These are phyloP conservation scores for Batillaria attramentaria DNA, from an alignment of 1,140 invertebrate genomes.

Conservation along the genomic window DNA sequence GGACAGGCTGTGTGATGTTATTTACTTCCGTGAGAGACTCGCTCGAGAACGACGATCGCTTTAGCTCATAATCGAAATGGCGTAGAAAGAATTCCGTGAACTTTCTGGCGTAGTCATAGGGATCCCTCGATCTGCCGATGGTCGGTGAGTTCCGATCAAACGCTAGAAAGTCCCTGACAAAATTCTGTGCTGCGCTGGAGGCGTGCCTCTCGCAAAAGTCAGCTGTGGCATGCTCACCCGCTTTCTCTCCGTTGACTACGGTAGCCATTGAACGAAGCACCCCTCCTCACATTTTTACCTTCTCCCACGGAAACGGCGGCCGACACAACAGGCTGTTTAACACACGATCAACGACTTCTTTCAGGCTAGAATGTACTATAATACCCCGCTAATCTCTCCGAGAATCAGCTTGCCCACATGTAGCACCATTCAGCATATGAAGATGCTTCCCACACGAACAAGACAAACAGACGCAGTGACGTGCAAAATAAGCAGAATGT, in stretches of 20 bases:
- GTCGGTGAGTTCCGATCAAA: conserved; percentile 81
- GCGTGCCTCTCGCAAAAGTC: conserved; percentile 94
- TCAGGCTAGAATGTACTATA: too few species aligned
- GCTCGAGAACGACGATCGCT: conserved; percentile 48
- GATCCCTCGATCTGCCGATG: conserved; percentile 73
- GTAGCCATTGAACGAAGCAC: conserved; percentile 46
- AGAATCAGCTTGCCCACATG: neutral
- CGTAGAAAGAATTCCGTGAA: conserved; percentile 86
- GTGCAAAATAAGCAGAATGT: conserved; percentile 35
- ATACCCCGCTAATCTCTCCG: too few species aligned
- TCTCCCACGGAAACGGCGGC: neutral
- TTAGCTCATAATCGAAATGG: conserved; percentile 65
- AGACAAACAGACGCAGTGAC: conserved; percentile 29
- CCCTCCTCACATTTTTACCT: conserved; percentile 21
- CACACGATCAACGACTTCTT: neutral
- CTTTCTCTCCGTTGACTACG: conserved; percentile 52
- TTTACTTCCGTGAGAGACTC: conserved; percentile 40
- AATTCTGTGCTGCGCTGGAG: conserved; percentile 85
- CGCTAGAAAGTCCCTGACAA: conserved; percentile 86
- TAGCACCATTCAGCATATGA: too few species aligned
- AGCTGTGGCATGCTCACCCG: conserved; percentile 56
- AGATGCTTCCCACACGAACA: conserved; percentile 21
- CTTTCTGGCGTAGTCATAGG: conserved; percentile 81
- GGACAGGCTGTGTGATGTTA: conserved; percentile 26
- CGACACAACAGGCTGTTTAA: neutral